Conservation (phyloP, 1,140 invertebrate genomes). For the Myzus persicae region DNA sequence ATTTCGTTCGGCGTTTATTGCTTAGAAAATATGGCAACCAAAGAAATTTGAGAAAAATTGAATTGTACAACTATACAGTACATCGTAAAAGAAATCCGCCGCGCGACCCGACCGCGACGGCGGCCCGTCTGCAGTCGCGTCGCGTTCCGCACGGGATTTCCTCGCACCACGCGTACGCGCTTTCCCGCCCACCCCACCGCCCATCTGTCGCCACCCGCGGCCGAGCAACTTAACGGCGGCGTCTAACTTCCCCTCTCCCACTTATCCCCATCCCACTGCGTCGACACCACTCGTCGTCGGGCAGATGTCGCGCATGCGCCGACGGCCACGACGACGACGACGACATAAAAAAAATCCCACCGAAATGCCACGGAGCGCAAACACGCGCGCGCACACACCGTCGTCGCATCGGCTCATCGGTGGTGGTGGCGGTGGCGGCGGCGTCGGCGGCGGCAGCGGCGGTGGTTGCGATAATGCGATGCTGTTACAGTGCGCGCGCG, state of each 20-base stretch:
- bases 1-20: too few relatives aligned
- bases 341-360: slow-evolving; percentile 41
- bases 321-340: background rate
- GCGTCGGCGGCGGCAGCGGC: background rate
- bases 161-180: background rate
- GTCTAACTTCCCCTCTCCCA: background rate
- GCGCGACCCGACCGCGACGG: background rate
- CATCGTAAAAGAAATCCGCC: background rate
- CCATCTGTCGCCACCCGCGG: background rate
- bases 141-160: slow-evolving; percentile 31
- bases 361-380: background rate
- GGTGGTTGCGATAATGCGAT: background rate
- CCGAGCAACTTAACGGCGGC: background rate
- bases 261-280: background rate
- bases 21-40: background rate
- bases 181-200: background rate
- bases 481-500: background rate
- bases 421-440: background rate
- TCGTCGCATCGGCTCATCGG: background rate
- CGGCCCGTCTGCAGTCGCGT: background rate
- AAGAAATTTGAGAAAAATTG: background rate
- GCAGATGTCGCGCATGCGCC: slow-evolving; percentile 7
- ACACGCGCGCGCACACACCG: background rate
- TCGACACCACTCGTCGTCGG: background rate
- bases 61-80: background rate